Evolutionary conservation across 1,140 invertebrate species (phyloP).

Genomic region (Papilio aristodemus): DNA sequence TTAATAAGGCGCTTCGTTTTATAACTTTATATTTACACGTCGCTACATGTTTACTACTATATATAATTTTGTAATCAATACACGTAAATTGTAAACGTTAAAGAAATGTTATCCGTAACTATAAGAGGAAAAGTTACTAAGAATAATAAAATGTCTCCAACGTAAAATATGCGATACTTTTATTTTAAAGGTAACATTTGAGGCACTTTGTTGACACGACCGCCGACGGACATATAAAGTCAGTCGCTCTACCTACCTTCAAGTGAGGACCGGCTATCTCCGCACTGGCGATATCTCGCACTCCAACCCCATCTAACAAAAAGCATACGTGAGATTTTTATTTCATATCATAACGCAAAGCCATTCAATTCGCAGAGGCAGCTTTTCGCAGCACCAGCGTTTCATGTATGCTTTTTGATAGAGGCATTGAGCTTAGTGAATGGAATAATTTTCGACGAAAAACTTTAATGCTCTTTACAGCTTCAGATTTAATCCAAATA

Average conservation of each 20-base stretch:
- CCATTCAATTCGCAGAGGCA: slow-evolving; percentile 66
- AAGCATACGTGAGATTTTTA: slow-evolving; percentile 60
- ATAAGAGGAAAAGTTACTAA: too few relatives aligned
- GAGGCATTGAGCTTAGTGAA: slow-evolving; percentile 38
- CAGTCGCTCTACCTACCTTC: slow-evolving; percentile 23
- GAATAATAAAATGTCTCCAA: background rate
- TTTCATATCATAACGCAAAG: slow-evolving; percentile 56
- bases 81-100: too few relatives aligned
- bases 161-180: background rate
- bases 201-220: slow-evolving; percentile 4
- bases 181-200: background rate
- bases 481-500: background rate
- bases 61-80: too few relatives aligned
- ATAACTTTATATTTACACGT: background rate
- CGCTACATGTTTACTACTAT: too few relatives aligned
- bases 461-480: background rate
- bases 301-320: slow-evolving; percentile 60
- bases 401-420: slow-evolving; percentile 68
- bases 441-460: slow-evolving; percentile 22
- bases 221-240: background rate
- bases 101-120: too few relatives aligned
- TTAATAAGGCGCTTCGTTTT: background rate
- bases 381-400: slow-evolving; percentile 52
- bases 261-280: slow-evolving; percentile 29
- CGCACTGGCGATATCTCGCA: slow-evolving; percentile 27